Evolutionary conservation across 2,888 invertebrate species (phyloP).

Genomic region (Dasypolia templi): DNA sequence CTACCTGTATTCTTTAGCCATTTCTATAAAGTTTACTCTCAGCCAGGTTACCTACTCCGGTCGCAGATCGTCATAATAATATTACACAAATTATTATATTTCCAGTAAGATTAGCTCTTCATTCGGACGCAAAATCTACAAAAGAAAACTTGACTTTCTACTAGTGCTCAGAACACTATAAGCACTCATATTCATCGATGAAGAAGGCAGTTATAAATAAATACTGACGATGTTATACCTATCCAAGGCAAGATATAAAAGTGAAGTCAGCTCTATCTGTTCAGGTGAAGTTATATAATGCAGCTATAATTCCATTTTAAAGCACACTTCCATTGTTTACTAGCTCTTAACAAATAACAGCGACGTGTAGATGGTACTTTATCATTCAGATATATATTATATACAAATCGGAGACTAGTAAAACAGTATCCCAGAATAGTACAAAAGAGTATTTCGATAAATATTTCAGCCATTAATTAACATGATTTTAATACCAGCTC

Average conservation of each 20-base stretch:
- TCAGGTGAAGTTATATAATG: conserved; percentile 17
- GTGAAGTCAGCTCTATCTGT: conserved; percentile 10
- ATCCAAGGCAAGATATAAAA: conserved; percentile 4
- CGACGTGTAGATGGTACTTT: background rate
- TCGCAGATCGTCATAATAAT: background rate
- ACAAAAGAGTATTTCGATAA: background rate
- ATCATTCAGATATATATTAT: background rate
- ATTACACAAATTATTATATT: background rate
- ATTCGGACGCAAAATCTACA: background rate
- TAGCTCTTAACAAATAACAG: conserved; percentile 15
- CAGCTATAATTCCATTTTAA: conserved; percentile 17
- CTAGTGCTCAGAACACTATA: background rate
- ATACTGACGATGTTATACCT: background rate
- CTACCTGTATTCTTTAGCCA: background rate
- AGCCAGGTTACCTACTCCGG: background rate
- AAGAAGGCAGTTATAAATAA: background rate
- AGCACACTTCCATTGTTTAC: conserved; percentile 15
- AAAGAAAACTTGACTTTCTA: background rate
- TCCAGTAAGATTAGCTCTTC: background rate
- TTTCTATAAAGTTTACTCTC: background rate
- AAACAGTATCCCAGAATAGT: background rate
- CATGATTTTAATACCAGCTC: background rate
- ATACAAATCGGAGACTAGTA: background rate
- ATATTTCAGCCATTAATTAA: background rate
- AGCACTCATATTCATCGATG: background rate